phyloP scores from a whole-genome alignment of 2,888 invertebrate species.

The Orthosia gracilis region DNA sequence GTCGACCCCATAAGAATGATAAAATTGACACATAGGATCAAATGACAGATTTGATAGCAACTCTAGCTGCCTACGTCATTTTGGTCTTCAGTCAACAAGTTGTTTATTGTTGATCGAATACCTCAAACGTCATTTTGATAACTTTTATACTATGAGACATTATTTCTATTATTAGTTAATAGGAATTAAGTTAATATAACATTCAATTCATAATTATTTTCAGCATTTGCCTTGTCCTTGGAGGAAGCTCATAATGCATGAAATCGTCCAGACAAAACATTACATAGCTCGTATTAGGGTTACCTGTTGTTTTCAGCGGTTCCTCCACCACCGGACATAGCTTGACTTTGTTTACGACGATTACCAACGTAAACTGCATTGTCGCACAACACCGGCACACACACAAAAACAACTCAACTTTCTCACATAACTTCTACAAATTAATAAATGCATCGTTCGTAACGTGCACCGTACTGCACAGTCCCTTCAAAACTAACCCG shows the following conservation, averaged over 20 bases:
- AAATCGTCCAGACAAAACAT: constrained; percentile 33
- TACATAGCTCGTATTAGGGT: constrained; percentile 45
- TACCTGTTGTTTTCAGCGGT: constrained; percentile 85
- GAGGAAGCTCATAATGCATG: constrained; percentile 30
- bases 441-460: constrained; percentile 85
- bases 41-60: not conserved
- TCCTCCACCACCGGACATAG: constrained; percentile 86
- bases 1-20: not conserved
- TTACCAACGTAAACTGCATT: constrained; percentile 90
- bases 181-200: not conserved
- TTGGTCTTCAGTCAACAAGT: constrained; percentile 5
- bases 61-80: constrained; percentile 5
- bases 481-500: constrained; percentile 87
- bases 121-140: not conserved
- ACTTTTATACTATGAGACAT: not conserved
- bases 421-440: constrained; percentile 81
- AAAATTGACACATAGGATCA: constrained; percentile 5
- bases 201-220: not conserved
- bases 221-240: constrained; percentile 13
- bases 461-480: constrained; percentile 84
- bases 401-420: constrained; percentile 77
- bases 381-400: constrained; percentile 78
- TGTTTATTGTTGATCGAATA: constrained; percentile 21
- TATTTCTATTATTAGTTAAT: not conserved
- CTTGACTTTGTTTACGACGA: constrained; percentile 88